Evolutionary conservation across 2,888 invertebrate species (phyloP), one percentile per base, ranked within the genome.

Genomic region (Pelosia muscerda): DNA sequence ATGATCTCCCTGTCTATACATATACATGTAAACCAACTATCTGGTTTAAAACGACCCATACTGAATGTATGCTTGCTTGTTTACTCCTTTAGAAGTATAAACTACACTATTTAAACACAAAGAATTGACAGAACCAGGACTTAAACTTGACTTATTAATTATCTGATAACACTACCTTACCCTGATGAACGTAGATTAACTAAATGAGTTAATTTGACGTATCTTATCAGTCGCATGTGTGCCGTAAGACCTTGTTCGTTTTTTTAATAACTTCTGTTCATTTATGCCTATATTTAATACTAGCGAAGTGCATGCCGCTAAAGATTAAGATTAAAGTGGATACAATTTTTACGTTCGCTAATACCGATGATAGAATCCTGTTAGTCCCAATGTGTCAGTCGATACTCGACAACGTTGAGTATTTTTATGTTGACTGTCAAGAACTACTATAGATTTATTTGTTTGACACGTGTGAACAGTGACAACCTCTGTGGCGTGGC

Each of bases 171-270:
- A 66, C 19, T 57, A n/a, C 55, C 66, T 55, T 38, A 22, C 38
- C 42, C 15, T 49, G 31, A 66, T 49, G 56, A 23, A 57, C 28
- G 26, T 15, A 57, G 66, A 66, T 62, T 66, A 66, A 56, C 66
- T 31, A 23, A 61, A 56, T 31, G 38, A 66, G 62, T 66, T 63
- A 38, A 67, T 67, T 67, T 38, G 56, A 49, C 38, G 15, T 64
- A 42, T 38, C 64, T 64, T 64, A 64, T 64, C 64, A 57, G 26
- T 53, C 26, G 5, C 23, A 25, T 57, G 2, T 28, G 34, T 26
- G 26, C 38, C 28, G n/a, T 57, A 38, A n/a, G 42, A 28, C 57
- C 26, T 57, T 26, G 55, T 42, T 26, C 11, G 49, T 26, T 5
- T n/a, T n/a, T n/a, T n/a, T 11, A 61, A 11, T 23, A 26, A 61